A percentile compares a stretch with the other conserved stretches of the same genome.
Evolutionary conservation across 2,113 vertebrate genomes (phyloP).

Genomic region (Pardalotus punctatus): DNA sequence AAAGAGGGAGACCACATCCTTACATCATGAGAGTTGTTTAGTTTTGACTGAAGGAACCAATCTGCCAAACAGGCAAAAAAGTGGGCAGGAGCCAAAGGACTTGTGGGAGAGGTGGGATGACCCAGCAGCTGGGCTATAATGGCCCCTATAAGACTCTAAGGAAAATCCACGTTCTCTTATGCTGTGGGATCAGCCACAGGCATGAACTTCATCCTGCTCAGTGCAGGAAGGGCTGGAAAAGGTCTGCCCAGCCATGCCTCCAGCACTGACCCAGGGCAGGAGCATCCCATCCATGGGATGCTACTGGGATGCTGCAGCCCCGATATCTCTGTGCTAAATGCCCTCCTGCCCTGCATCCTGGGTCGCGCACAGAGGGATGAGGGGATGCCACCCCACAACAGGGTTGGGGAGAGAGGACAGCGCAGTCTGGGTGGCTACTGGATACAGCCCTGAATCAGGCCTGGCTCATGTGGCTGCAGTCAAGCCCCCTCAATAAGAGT

Average conservation of each 20-base stretch:
- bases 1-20: not conserved
- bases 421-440: accelerated
- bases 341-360: not conserved
- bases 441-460: accelerated
- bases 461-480: not conserved
- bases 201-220: not conserved
- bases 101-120: not conserved
- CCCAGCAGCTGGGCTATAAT: not conserved
- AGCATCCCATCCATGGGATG: accelerated
- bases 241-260: not conserved
- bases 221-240: not conserved
- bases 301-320: not conserved
- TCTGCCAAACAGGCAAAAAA: not conserved
- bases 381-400: not conserved
- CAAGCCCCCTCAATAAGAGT: not conserved
- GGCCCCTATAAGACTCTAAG: not conserved
- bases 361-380: not conserved
- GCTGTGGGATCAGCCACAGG: not conserved
- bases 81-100: not conserved
- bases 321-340: not conserved
- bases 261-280: not conserved
- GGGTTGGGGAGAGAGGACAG: not conserved
- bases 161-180: not conserved
- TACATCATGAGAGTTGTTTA: not conserved
- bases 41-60: not conserved